Conservation (phyloP, 1,140 invertebrate species). For the Pseudomyrmex cubaensis region DNA sequence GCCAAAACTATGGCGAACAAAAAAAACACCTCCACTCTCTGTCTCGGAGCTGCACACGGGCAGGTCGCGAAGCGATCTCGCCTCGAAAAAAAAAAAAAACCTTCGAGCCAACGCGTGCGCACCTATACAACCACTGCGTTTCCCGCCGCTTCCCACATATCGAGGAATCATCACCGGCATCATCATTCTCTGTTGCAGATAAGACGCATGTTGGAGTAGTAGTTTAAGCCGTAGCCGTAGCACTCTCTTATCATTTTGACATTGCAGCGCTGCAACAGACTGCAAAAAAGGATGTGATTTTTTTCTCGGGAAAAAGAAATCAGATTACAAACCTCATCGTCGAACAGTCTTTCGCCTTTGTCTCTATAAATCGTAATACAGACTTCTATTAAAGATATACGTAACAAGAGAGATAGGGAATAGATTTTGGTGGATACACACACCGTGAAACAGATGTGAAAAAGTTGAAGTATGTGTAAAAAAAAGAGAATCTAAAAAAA, state of each 20-base stretch:
- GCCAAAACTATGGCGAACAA: conserved; percentile 17
- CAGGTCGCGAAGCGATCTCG: background rate
- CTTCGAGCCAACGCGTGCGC: conserved; percentile 4
- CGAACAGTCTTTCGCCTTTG: no score
- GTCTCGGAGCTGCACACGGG: conserved; percentile 21
- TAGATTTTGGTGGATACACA: no score
- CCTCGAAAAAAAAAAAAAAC: background rate
- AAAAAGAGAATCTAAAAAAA: no score
- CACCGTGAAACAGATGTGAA: no score
- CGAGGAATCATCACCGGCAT: conserved; percentile 62
- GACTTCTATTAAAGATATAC: no score
- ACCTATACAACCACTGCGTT: conserved; percentile 8
- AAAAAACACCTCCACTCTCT: conserved; percentile 5
- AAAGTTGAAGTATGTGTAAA: no score
- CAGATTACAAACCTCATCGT: background rate
- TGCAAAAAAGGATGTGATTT: background rate
- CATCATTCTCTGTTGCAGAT: conserved; percentile 80
- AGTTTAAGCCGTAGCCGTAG: conserved; percentile 76
- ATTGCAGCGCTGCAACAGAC: conserved; percentile 65
- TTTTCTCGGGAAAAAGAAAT: background rate
- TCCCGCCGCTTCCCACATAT: background rate
- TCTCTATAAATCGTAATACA: no score
- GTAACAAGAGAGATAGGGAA: no score
- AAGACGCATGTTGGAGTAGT: conserved; percentile 78
- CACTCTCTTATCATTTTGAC: conserved; percentile 73